These are phyloP conservation scores for Tylochromis polylepis DNA, from an alignment of 2,113 vertebrate species.

Conservation along the genomic window DNA sequence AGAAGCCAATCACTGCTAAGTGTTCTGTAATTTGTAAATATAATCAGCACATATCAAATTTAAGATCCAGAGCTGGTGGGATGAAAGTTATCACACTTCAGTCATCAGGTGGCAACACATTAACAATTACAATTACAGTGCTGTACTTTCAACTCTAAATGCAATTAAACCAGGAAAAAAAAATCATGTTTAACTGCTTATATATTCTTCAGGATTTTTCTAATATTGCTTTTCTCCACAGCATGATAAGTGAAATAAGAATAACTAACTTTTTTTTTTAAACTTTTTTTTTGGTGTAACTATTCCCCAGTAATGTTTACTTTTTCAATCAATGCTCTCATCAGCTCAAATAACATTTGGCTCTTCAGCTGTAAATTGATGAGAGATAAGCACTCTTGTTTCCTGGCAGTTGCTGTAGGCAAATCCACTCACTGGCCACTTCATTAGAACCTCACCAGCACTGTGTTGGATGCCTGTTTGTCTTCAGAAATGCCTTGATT, in stretches of 20 bases:
- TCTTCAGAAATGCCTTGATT: neutral
- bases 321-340: neutral
- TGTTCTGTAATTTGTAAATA: neutral
- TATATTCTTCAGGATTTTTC: neutral
- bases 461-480: neutral
- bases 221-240: neutral
- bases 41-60: neutral
- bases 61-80: neutral
- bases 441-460: neutral
- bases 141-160: neutral
- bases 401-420: neutral
- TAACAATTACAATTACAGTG: neutral
- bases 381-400: neutral
- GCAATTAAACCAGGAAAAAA: neutral
- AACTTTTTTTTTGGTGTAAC: neutral
- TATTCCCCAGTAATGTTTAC: neutral
- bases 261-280: neutral
- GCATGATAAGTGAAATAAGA: neutral
- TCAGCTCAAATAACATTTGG: neutral
- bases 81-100: neutral
- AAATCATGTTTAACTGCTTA: neutral
- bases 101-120: neutral
- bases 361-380: neutral
- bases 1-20: neutral
- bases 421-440: neutral